phyloP scores from a whole-genome alignment of 2,888 invertebrate species.

The Nemotelus pantherinus region DNA sequence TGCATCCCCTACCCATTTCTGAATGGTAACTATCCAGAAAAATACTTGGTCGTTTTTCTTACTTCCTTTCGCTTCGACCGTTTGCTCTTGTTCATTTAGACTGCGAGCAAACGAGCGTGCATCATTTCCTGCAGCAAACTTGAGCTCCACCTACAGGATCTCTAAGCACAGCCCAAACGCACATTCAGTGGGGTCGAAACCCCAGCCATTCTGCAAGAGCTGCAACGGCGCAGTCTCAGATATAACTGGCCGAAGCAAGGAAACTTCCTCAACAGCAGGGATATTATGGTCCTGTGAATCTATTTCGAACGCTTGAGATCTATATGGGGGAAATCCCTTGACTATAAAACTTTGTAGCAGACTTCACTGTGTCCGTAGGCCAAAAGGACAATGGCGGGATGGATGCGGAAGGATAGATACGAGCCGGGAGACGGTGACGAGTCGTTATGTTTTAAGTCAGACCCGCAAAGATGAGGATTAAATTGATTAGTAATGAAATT shows the following conservation, averaged over 20 bases:
- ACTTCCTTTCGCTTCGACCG: slow-evolving; percentile 2
- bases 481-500: slow-evolving; percentile 56
- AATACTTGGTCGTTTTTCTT: slow-evolving; percentile 41
- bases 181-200: background rate
- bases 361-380: background rate
- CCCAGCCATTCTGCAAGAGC: no score
- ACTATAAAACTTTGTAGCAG: background rate
- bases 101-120: background rate
- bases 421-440: slow-evolving; percentile 2
- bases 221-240: no score
- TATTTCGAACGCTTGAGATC: slow-evolving; percentile 5
- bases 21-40: slow-evolving; percentile 16
- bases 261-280: background rate
- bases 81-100: background rate
- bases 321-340: background rate
- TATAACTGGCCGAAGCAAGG: no score
- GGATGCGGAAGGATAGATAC: background rate
- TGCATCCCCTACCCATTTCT: background rate
- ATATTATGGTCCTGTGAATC: background rate
- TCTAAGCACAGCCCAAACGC: no score
- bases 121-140: background rate
- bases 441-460: slow-evolving; percentile 25
- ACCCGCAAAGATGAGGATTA: slow-evolving; percentile 55
- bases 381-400: slow-evolving; percentile 5
- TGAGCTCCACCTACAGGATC: slow-evolving; percentile 10